Percentiles rank a stretch among this genome's conserved stretches.
phyloP scores from a whole-genome alignment of 1,140 invertebrate species.

The Stegodyphus mimosarum region DNA sequence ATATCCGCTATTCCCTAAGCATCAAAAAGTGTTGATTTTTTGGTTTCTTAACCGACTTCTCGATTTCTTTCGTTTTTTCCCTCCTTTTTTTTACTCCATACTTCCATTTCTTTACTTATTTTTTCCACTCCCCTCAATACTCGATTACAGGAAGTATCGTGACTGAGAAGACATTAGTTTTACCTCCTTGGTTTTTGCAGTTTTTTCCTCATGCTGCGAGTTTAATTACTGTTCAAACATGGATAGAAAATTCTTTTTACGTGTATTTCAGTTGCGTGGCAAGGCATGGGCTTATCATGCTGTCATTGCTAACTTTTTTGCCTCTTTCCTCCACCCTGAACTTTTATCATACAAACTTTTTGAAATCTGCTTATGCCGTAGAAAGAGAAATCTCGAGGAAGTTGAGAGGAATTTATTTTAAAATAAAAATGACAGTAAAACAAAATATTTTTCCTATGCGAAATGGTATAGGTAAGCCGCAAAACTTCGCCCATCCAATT shows the following conservation, averaged over 20 bases:
- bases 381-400: too few relatives aligned
- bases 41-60: not conserved
- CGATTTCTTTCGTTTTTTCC: not conserved
- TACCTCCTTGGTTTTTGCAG: not conserved
- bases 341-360: too few relatives aligned
- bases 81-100: not conserved
- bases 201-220: not conserved
- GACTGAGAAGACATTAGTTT: not conserved
- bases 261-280: not conserved
- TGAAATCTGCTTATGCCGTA: too few relatives aligned
- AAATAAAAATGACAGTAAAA: too few relatives aligned
- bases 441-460: too few relatives aligned
- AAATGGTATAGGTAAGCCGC: too few relatives aligned
- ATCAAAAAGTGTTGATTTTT: not conserved
- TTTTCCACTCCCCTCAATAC: not conserved
- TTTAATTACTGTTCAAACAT: not conserved
- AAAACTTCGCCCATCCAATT: too few relatives aligned
- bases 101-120: not conserved
- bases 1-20: not conserved
- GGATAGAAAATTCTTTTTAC: not conserved
- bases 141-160: not conserved
- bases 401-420: too few relatives aligned
- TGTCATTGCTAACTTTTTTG: not conserved
- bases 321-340: not conserved
- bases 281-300: not conserved